phyloP scores from a whole-genome alignment of 2,888 invertebrate genomes.

The Chrysomela aeneicollis region DNA sequence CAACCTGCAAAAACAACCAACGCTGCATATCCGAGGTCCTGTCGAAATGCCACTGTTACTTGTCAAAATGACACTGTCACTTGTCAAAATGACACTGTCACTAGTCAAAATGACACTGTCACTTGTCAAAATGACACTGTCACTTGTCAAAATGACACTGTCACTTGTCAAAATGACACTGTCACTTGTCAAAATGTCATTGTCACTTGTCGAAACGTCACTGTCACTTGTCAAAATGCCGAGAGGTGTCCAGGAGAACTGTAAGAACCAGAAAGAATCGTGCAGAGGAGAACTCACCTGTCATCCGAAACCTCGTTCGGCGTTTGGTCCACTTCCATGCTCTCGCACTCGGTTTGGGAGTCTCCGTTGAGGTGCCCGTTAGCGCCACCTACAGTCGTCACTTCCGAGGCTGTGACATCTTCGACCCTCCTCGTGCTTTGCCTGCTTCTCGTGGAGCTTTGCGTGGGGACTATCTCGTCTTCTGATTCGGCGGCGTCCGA shows the following conservation, averaged over 20 bases:
- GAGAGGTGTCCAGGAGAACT: no score
- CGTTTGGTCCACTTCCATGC: conserved; percentile 48
- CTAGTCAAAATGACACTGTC: no score
- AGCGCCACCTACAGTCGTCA: conserved; percentile 24
- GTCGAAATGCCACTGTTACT: no score
- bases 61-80: no score
- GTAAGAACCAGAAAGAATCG: background rate
- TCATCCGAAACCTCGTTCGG: conserved; percentile 43
- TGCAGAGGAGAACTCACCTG: conserved; percentile 32
- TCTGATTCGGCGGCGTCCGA: conserved; percentile 40
- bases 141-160: no score
- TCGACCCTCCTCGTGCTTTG: conserved; percentile 24
- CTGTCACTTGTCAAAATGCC: no score
- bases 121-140: no score
- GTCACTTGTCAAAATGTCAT: no score
- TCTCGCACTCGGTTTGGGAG: conserved; percentile 28
- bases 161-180: no score
- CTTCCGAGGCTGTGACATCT: conserved; percentile 40
- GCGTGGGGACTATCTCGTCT: conserved; percentile 43
- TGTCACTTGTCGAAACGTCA: no score
- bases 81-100: no score
- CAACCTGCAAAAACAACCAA: conserved; percentile 59
- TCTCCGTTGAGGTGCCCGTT: conserved; percentile 28
- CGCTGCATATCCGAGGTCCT: no score
- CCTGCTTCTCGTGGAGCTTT: conserved; percentile 42